Percentiles rank a stretch among this genome's conserved stretches.
phyloP scores from a whole-genome alignment of 2,797 vertebrate genomes.

The Peromyscus attwateri region DNA sequence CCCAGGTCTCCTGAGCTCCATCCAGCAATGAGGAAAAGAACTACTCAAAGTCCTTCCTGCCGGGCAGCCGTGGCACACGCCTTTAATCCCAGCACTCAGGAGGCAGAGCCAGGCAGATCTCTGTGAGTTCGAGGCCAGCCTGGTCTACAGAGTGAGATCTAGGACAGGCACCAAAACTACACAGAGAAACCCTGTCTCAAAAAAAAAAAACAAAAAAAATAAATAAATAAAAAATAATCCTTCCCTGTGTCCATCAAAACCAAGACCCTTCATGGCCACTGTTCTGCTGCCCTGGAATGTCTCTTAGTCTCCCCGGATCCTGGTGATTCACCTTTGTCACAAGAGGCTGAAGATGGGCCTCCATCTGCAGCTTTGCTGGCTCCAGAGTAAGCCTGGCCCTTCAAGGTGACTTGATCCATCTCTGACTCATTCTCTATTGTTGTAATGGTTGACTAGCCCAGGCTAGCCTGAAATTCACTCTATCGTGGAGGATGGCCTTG shows the following conservation, averaged over 20 bases:
- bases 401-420: not conserved
- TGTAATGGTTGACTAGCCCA: not conserved
- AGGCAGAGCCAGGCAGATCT: too few species aligned
- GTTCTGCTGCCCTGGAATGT: not conserved
- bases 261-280: not conserved
- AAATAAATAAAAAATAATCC: too few species aligned
- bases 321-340: not conserved
- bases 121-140: too few species aligned
- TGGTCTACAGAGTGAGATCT: too few species aligned
- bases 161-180: too few species aligned
- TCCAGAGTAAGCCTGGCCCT: not conserved
- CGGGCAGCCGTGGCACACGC: too few species aligned
- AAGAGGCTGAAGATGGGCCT: not conserved
- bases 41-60: not conserved
- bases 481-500: not conserved
- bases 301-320: not conserved
- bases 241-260: not conserved
- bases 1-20: not conserved
- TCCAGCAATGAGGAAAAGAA: not conserved
- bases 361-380: not conserved
- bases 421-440: not conserved
- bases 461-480: not conserved
- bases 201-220: too few species aligned
- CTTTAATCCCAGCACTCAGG: too few species aligned
- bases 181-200: too few species aligned